Evolutionary conservation across 2,797 vertebrate genomes (phyloP), one percentile per base, ranked within the genome.

Genomic region (Bryconaethiops microstoma): DNA sequence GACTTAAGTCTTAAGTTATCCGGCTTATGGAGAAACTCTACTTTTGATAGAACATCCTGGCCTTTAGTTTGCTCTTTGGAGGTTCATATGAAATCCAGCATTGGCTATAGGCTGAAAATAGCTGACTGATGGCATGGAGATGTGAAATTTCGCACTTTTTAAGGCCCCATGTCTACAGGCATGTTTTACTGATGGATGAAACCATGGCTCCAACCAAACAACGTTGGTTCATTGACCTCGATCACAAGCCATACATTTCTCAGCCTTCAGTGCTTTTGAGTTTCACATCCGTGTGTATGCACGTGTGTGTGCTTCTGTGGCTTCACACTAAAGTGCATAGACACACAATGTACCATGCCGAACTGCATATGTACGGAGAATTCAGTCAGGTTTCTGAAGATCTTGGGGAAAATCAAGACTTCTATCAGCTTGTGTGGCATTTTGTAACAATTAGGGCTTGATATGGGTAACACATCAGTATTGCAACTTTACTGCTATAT

Each of bases 261-360:
- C 63, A 55, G 25, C 14, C 17, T 57, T 5, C 23, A 64, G 39
- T 55, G 17, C 19, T 68, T n/a, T 62, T 45, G 57, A 76, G 77
- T 83, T 76, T 80, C 82, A 83, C 73, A 76, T 79, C 82, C 73
- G 5, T 65, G 39, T 70, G 62, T 54, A 1, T 69, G 65, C 7
- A 45, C 45, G 9, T 68, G 42, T 50, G 23, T 75, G 17, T 25
- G 39, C n/a, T 42, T 63, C 45, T 64, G 72, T 14, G 64, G 65
- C 50, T 71, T 9, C 23, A 21, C 12, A 6, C 40, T 21, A 48
- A 48, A 48, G 7, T 48, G 45, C 12, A 48, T 8, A 48, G 45
- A 48, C 45, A 8, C 45, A 8, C 12, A 9, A 48, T 2, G 8
- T 12, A 48, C 7, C 45, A 12, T 48, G 8, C 7, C 45, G 12